Base-by-base conservation (phyloP, 2,113 vertebrate species). In the Uria aalge region DNA sequence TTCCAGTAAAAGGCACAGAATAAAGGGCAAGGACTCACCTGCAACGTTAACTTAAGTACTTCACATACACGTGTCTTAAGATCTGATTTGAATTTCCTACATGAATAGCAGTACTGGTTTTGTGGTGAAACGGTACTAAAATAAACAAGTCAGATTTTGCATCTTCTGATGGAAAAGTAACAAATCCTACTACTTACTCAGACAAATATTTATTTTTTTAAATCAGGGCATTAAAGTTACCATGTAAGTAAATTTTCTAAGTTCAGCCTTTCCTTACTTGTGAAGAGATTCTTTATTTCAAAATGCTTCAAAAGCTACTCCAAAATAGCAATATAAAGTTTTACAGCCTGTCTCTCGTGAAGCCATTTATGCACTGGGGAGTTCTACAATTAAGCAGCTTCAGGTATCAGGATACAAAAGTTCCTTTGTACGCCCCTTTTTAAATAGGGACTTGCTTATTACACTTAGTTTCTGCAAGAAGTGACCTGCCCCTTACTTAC, bases 51-150 rank as follows among this genome's bases (percentile, higher is more conserved):
- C 13, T 8, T 6, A 23, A 55, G 40, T 63, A 43, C 22, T 59
- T 73, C 9, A 8, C 12, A 15, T 13, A 17, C 6, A 5, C 0
- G 2, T 12, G 21, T 40, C 17, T 68, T 15, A 3, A 64, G 38
- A n/a, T 63, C 38, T 24, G 19, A 68, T 26, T 24, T 57, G 4
- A 52, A 53, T 43, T 72, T 80, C 57, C 36, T 38, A 13, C 40
- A 20, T 41, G 11, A 73, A 47, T 0, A 55, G 15, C 40, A 69
- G 41, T 14, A 47, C 21, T 27, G 56, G 23, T 7, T 72, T 69
- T 67, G 36, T 67, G 12, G 47, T 69, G 45, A 87, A 87, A 56
- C 6, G 57, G 17, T 62, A 41, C 20, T n/a, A n/a, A 88, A 60
- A 41, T 24, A 59, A 55, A 52, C 36, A 56, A 69, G 38, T 27